Evolutionary conservation across 2,113 vertebrate species (phyloP), one percentile per base, ranked within the genome.

Genomic region (Corvus hawaiiensis): DNA sequence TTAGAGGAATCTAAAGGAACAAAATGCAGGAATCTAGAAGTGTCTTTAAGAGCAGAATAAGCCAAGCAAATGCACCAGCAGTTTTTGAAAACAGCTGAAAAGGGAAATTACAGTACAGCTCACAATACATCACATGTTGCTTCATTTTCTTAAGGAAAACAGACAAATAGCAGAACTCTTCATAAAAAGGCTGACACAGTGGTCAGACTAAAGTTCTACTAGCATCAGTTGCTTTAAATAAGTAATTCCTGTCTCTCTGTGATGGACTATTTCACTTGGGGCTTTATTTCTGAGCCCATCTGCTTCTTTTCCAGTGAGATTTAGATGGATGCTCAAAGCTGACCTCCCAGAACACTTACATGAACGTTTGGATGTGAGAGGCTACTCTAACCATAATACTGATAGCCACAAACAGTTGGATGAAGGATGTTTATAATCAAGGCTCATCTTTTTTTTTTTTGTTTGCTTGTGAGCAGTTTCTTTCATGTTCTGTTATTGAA

Each of bases 401-500:
- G 90, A 87, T 87, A 90, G 14, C 58, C 82, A 88, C 75, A 58
- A 73, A 64, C 64, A n/a, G 58, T 64, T 72, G 72, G 63, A 72
- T 61, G 68, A 84, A 78, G 85, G 56, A 90, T 93, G 94, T 91
- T 80, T 75, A 64, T 90, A 92, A 92, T 52, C 37, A 41, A 95
- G 69, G 66, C 59, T 92, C 88, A 74, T 90, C 64, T 75, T 5
- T 79, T 67, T 90, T 71, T 55, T 79, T 95, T 91, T 80, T 95
- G 76, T 80, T 95, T 95, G 74, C 78, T 92, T 78, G 46, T 43
- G 41, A 96, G 87, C 66, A 89, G 77, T 69, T 95, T 92, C 94
- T 91, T 96, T 95, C 74, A 94, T 91, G 89, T 92, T 84, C 87
- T 76, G 55, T 91, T 90, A 96, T 54, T 92, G 92, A 96, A 89